Evolutionary conservation across 2,888 invertebrate species (phyloP).

Genomic region (Pollenia griseotomentosa): DNA sequence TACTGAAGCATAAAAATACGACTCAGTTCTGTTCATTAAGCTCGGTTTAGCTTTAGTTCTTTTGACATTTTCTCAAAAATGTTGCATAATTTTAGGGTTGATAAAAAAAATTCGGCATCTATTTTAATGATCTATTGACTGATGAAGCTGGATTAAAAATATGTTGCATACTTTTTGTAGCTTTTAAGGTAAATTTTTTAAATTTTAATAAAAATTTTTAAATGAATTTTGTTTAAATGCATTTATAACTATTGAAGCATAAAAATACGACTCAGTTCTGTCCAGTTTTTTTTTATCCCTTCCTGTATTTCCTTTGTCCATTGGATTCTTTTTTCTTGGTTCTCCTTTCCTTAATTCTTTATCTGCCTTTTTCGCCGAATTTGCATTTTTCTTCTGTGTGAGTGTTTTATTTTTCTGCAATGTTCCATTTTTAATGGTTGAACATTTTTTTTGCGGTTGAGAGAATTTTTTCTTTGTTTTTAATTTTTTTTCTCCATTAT

Average conservation of each 20-base stretch:
- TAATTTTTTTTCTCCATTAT: conserved; percentile 43
- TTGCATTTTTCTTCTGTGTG: conserved; percentile 58
- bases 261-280: neutral
- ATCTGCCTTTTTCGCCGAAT: conserved; percentile 51
- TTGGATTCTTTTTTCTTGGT: conserved; percentile 9
- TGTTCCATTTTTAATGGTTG: conserved; percentile 55
- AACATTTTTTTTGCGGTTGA: conserved; percentile 63
- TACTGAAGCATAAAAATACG: conserved; percentile 21
- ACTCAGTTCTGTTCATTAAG: neutral
- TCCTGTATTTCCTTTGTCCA: conserved; percentile 36
- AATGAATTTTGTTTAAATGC: neutral
- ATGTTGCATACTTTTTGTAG: too few species aligned
- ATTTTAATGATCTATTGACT: too few species aligned
- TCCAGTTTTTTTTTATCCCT: conserved; percentile 18
- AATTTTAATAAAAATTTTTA: too few species aligned
- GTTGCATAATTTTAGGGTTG: too few species aligned
- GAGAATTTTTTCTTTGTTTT: conserved; percentile 41
- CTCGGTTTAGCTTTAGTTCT: too few species aligned
- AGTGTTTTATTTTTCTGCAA: conserved; percentile 20
- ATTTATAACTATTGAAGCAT: conserved; percentile 35
- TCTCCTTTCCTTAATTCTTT: conserved; percentile 34
- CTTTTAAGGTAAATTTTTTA: too few species aligned
- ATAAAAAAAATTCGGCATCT: too few species aligned
- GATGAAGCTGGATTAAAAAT: too few species aligned
- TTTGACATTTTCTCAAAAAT: too few species aligned